Conservation (phyloP, 2,888 invertebrate species). For the Ischnura elegans region DNA sequence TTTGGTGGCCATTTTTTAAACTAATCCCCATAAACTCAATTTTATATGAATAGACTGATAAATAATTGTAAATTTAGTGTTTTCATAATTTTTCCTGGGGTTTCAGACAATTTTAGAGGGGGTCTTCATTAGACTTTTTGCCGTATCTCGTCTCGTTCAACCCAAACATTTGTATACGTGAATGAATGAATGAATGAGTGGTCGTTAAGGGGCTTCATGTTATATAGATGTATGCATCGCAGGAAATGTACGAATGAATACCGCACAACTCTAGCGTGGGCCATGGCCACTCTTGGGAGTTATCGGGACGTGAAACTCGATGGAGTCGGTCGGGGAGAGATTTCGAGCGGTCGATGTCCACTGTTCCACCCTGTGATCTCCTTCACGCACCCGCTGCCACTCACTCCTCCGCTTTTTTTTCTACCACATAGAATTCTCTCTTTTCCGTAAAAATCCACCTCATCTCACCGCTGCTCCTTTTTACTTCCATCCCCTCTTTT, state of each 20-base stretch:
- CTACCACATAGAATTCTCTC: not conserved
- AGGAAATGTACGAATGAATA: not conserved
- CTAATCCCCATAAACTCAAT: too few relatives aligned
- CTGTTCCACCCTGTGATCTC: constrained; percentile 2
- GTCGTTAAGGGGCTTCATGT: not conserved
- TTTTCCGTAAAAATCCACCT: not conserved
- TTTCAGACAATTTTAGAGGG: too few relatives aligned
- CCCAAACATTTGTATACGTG: too few relatives aligned
- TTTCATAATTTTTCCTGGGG: too few relatives aligned
- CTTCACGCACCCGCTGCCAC: not conserved
- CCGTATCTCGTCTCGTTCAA: too few relatives aligned
- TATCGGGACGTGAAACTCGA: constrained; percentile 50
- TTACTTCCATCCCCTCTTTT: not conserved
- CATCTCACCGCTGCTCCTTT: not conserved
- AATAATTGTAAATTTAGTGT: too few relatives aligned
- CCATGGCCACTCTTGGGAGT: constrained; percentile 36
- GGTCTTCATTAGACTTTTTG: too few relatives aligned
- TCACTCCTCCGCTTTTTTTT: not conserved
- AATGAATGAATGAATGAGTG: not conserved
- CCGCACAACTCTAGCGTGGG: not conserved
- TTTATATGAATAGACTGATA: too few relatives aligned
- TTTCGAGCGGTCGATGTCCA: not conserved
- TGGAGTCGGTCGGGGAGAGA: constrained; percentile 11
- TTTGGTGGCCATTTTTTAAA: too few relatives aligned
- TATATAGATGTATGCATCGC: too few relatives aligned